Evolutionary conservation across 2,888 invertebrate genomes (phyloP), one percentile per base, ranked within the genome.

Genomic region (Camponotus fellah): DNA sequence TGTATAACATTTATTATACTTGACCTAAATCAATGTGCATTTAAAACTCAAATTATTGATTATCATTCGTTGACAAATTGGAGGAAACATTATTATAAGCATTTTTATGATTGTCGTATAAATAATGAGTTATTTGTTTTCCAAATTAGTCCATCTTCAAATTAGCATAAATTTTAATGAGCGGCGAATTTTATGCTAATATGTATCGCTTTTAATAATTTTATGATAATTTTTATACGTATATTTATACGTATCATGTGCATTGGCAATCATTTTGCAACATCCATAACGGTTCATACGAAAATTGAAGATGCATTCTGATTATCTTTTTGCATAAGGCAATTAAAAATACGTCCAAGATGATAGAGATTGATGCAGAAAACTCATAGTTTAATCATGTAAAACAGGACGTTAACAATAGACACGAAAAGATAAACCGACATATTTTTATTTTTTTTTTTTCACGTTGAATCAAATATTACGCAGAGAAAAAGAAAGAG

Each of bases 81-180:
- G 12, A 76, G 17, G 40, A 53, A 17, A 40, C 32, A 69, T 43
- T 58, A 69, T 77, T 77, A 69, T 43, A 56, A 49, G 37, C 3
- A 2, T 40, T 68, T 66, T 56, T 56, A 69, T 26, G 12, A 68
- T 8, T n/a, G 8, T 5, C 9, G 40, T n/a, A n/a, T 65, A 69
- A 77, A 43, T 12, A 53, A 69, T 56, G 40, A 68, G 32, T 37
- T 6, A 56, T 53, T 76, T 66, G n/a, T 77, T 68, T 43, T 43
- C 10, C 43, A 62, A 43, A 43, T 43, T 43, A 69, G 21, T 65
- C 46, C 32, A 43, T 12, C 69, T 34, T 26, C 68, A 21, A 77
- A 58, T 77, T 58, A 26, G 26, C 26, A 43, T 40, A 21, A 69
- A 58, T 56, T 68, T 37, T 56, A n/a, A 77, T 62, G 34, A 74